These are phyloP conservation scores for Calcarius ornatus DNA, from an alignment of 2,113 vertebrate genomes.

Conservation along the genomic window DNA sequence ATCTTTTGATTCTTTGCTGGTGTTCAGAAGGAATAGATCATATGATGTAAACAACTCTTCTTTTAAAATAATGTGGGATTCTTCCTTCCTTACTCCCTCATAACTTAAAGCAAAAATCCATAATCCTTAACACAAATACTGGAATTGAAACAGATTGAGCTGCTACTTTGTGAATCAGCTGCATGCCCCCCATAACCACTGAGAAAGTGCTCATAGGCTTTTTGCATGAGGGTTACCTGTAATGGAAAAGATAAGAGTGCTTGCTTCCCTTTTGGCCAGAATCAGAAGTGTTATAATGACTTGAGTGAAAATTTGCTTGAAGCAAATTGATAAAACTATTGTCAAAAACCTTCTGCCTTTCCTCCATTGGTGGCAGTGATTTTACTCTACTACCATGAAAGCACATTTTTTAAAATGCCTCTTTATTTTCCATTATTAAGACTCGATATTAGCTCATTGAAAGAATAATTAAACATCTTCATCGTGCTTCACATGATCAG, in stretches of 20 bases:
- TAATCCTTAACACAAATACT: neutral
- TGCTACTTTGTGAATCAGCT: neutral
- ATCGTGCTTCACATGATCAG: neutral
- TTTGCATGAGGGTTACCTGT: neutral
- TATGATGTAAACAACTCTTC: neutral
- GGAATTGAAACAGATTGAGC: neutral
- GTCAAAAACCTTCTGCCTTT: neutral
- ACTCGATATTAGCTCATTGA: neutral
- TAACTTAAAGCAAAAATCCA: neutral
- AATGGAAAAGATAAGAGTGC: neutral
- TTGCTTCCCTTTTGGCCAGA: neutral
- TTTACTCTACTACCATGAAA: neutral
- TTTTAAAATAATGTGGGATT: neutral
- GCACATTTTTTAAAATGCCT: neutral
- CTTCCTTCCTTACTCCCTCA: neutral
- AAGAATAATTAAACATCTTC: neutral
- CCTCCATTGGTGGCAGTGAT: neutral
- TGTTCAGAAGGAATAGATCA: neutral
- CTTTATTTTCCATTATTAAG: neutral
- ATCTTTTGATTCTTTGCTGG: neutral
- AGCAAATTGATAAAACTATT: neutral
- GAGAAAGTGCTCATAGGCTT: neutral
- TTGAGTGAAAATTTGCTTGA: neutral
- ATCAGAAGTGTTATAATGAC: neutral
- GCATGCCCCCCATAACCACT: neutral